phyloP scores from a whole-genome alignment of 2,113 vertebrate species.

The Alexandromys fortis region DNA sequence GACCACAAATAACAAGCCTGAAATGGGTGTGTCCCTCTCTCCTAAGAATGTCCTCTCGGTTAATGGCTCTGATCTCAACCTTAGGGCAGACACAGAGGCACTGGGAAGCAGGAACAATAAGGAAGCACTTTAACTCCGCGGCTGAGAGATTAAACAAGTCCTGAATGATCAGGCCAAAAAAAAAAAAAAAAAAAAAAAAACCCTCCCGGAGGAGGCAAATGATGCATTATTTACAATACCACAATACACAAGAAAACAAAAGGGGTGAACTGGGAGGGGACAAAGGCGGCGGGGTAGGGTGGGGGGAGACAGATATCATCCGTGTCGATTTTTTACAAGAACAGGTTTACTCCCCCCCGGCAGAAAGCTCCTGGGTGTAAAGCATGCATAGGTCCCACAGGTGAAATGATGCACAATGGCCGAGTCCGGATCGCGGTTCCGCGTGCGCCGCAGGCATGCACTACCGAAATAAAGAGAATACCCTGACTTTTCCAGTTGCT shows the following conservation, averaged over 20 bases:
- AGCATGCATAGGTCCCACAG: conserved; percentile 85
- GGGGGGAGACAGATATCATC: conserved; percentile 39
- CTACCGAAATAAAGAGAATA: conserved; percentile 87
- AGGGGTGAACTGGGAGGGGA: conserved; percentile 15
- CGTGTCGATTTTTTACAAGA: conserved; percentile 61
- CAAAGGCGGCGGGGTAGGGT: neutral
- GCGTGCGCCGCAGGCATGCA: conserved; percentile 85
- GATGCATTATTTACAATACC: conserved; percentile 65
- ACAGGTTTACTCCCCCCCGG: conserved; percentile 71
- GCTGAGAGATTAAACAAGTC: conserved; percentile 68
- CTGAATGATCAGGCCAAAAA: neutral
- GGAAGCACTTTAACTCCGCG: conserved; percentile 31
- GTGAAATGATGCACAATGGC: conserved; percentile 85
- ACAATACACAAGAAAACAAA: conserved; percentile 72
- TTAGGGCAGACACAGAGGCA: conserved; percentile 34
- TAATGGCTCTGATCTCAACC: conserved; percentile 49
- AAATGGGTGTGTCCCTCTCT: conserved; percentile 86
- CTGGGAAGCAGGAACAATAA: conserved; percentile 44
- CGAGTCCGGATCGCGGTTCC: conserved; percentile 77
- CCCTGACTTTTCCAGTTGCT: conserved; percentile 99
- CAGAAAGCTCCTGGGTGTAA: conserved; percentile 69
- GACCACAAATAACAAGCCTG: conserved; percentile 75
- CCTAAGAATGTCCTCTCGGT: conserved; percentile 74
- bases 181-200: neutral
- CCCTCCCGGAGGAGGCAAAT: conserved; percentile 44